A percentile compares a stretch with the other conserved stretches of the same genome.
Conservation (phyloP, 2,888 invertebrate genomes). For the Epistrophe eligans region DNA sequence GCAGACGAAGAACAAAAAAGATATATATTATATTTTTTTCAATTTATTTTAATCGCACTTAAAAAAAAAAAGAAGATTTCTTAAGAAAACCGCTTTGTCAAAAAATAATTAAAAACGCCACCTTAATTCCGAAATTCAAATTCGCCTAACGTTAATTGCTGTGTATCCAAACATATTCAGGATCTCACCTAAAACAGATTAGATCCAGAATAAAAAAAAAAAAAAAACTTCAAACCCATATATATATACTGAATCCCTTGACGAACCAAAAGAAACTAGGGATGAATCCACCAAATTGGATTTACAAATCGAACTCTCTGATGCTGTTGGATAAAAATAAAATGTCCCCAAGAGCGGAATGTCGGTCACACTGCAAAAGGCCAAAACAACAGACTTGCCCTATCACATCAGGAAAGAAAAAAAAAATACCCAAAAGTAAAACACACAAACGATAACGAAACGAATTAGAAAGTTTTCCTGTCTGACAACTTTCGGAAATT, state of each 20-base stretch:
- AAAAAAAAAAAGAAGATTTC: too few relatives aligned
- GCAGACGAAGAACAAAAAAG: too few relatives aligned
- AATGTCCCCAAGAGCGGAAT: slow-evolving; percentile 48
- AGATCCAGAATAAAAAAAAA: background rate
- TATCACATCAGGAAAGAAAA: slow-evolving; percentile 6
- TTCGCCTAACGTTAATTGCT: background rate
- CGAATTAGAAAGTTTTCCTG: slow-evolving; percentile 75
- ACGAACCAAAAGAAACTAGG: background rate
- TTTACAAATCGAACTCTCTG: slow-evolving; percentile 58
- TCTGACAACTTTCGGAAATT: slow-evolving; percentile 74
- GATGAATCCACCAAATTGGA: slow-evolving; percentile 52
- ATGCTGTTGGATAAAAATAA: slow-evolving; percentile 17
- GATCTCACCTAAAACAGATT: background rate
- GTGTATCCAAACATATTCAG: background rate
- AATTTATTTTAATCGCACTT: too few relatives aligned
- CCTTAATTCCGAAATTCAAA: background rate
- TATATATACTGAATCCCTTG: background rate
- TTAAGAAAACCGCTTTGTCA: background rate
- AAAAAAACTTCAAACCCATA: background rate
- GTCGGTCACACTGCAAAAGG: slow-evolving; percentile 12
- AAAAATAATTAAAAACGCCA: slow-evolving; percentile 1
- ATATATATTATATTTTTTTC: too few relatives aligned
- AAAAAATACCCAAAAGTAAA: slow-evolving; percentile 14
- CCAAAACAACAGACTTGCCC: slow-evolving; percentile 28
- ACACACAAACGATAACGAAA: slow-evolving; percentile 58